Evolutionary conservation across 1,140 invertebrate genomes (phyloP).

Genomic region (Pseudomyrmex gracilis): DNA sequence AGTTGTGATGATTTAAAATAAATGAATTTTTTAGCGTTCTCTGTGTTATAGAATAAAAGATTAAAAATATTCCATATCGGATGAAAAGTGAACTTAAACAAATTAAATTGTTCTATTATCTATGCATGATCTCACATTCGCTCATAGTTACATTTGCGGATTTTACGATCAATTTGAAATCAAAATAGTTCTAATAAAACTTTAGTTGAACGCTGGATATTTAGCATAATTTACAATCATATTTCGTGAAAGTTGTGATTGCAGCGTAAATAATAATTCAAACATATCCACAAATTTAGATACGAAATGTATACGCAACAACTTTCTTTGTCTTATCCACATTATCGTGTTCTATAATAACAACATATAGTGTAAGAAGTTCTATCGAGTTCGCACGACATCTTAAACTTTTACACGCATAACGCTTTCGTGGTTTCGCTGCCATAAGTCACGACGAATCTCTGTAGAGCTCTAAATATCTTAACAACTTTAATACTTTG

Average conservation of each 20-base stretch:
- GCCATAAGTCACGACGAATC: slow-evolving; percentile 66
- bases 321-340: background rate
- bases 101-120: slow-evolving; percentile 23
- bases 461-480: slow-evolving; percentile 72
- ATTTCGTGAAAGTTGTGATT: background rate
- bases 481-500: slow-evolving; percentile 74
- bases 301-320: background rate
- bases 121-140: background rate
- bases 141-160: background rate
- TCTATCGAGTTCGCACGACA: slow-evolving; percentile 51
- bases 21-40: background rate
- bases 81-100: background rate
- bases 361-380: slow-evolving; percentile 7
- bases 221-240: background rate
- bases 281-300: too few species aligned
- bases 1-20: too few species aligned
- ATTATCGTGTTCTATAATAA: background rate
- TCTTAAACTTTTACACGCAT: slow-evolving; percentile 63
- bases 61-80: slow-evolving; percentile 36
- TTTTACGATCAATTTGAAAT: slow-evolving; percentile 6
- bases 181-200: background rate
- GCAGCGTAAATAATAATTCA: background rate
- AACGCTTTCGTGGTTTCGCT: slow-evolving; percentile 30
- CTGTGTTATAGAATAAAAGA: background rate
- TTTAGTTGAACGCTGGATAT: background rate